Conservation (phyloP, 2,888 invertebrate genomes). For the Idaea aversata region DNA sequence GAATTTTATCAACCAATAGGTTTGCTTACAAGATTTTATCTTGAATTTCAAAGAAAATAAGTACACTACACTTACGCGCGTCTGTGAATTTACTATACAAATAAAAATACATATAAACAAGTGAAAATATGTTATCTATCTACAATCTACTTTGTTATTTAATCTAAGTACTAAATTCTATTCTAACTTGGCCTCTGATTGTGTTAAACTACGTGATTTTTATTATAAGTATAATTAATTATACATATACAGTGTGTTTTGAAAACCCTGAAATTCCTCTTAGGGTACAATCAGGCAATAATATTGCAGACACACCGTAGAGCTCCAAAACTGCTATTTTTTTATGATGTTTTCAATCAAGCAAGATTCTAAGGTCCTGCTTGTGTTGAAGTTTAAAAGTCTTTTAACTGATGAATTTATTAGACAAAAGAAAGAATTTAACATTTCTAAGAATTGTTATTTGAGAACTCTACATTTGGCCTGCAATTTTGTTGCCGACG, state of each 20-base stretch:
- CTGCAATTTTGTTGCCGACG: too few species aligned
- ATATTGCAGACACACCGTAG: too few species aligned
- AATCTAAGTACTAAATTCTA: background rate
- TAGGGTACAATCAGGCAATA: too few species aligned
- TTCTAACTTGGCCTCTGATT: background rate
- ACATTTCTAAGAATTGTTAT: too few species aligned
- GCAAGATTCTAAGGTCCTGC: too few species aligned
- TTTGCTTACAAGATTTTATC: background rate
- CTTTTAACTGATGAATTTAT: too few species aligned
- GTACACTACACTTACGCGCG: background rate
- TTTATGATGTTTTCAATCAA: too few species aligned
- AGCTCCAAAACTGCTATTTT: too few species aligned
- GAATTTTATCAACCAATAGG: background rate
- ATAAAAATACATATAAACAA: background rate
- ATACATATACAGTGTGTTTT: background rate
- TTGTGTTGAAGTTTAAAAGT: too few species aligned
- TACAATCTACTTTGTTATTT: background rate
- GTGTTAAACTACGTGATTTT: background rate
- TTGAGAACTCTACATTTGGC: too few species aligned
- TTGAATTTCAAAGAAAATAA: background rate
- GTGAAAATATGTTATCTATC: background rate
- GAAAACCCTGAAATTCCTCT: too few species aligned
- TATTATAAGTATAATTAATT: background rate
- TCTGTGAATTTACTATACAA: background rate
- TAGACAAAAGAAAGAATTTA: too few species aligned